Percentiles rank a stretch among this genome's conserved stretches.
phyloP scores from a whole-genome alignment of 2,888 invertebrate species.

The Tryphoninae sp. region DNA sequence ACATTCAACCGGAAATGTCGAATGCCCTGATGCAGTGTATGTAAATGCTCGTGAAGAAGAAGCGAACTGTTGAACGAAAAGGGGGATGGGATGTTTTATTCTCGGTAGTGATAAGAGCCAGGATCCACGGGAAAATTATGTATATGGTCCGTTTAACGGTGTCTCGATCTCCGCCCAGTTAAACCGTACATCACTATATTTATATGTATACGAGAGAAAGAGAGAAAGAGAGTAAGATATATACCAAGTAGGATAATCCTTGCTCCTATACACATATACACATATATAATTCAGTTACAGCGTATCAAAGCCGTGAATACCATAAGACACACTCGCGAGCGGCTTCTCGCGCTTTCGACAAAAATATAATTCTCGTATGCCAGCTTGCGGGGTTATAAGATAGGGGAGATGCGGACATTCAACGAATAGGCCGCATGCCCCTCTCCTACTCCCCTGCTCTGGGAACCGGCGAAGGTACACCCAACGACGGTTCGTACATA shows the following conservation, averaged over 20 bases:
- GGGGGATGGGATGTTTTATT: slow-evolving; percentile 46
- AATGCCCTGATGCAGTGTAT: too few species aligned
- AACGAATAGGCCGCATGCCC: slow-evolving; percentile 19
- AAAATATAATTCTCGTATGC: slow-evolving; percentile 45
- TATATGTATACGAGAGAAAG: background rate
- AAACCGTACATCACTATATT: slow-evolving; percentile 5
- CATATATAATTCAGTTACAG: background rate
- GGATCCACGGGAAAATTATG: slow-evolving; percentile 50
- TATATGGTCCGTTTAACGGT: slow-evolving; percentile 58
- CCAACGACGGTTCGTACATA: slow-evolving; percentile 11
- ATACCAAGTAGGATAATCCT: background rate
- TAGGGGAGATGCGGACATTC: slow-evolving; percentile 54
- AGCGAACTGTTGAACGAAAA: slow-evolving; percentile 3
- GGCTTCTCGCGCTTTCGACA: slow-evolving; percentile 41
- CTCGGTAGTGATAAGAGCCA: slow-evolving; percentile 46
- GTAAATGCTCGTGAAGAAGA: slow-evolving; percentile 4
- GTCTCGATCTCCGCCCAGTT: slow-evolving; percentile 52
- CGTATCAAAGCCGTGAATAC: slow-evolving; percentile 19
- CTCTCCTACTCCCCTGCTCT: too few species aligned
- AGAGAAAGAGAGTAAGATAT: background rate
- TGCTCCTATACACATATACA: background rate
- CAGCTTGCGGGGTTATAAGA: slow-evolving; percentile 40
- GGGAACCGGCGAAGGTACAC: slow-evolving; percentile 3
- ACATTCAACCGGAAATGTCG: too few species aligned
- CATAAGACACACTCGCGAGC: slow-evolving; percentile 42